Conservation (phyloP, 2,113 vertebrate species). For the Cyprinodon variegatus region DNA sequence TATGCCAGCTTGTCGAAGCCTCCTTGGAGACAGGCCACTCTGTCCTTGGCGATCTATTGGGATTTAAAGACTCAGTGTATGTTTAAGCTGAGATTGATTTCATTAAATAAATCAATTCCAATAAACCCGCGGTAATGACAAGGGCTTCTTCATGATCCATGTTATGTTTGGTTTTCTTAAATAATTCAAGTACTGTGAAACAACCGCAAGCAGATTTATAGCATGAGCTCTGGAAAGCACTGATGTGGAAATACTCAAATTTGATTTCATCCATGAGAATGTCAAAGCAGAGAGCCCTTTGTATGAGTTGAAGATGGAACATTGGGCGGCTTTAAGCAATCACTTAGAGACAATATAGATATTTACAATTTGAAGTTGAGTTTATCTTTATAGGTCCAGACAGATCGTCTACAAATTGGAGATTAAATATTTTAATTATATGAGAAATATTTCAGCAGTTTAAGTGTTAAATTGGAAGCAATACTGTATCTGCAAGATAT, state of each 20-base stretch:
- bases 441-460: no score
- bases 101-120: conserved; percentile 15
- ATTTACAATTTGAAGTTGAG: neutral
- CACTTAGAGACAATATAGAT: no score
- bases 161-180: conserved; percentile 20
- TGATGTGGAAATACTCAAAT: neutral
- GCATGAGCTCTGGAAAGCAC: neutral
- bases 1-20: neutral
- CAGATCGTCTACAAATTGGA: no score
- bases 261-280: neutral
- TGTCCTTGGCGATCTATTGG: conserved; percentile 4
- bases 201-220: conserved; percentile 2
- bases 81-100: conserved; percentile 15
- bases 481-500: no score
- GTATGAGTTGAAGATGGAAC: neutral
- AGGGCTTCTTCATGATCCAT: conserved; percentile 11
- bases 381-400: neutral
- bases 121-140: neutral
- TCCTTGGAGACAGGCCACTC: neutral
- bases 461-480: no score
- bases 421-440: no score
- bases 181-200: conserved; percentile 17
- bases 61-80: neutral
- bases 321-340: neutral
- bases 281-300: neutral